Evolutionary conservation across 2,888 invertebrate genomes (phyloP), one percentile per base, ranked within the genome.

Genomic region (Campopleginae sp.): DNA sequence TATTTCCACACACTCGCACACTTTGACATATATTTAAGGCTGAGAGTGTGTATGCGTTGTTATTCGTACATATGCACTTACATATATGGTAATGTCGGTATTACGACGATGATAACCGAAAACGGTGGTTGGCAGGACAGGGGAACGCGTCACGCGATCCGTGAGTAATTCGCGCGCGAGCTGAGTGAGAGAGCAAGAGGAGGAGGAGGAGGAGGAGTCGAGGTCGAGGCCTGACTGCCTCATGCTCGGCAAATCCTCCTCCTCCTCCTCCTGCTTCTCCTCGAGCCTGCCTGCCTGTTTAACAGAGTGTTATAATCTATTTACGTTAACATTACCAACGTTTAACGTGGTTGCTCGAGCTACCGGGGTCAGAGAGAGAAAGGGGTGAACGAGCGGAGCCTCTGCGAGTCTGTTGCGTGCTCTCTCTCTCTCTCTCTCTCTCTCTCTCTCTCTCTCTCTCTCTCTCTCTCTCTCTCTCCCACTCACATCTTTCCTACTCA

Each of bases 241-340:
- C 82, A 70, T 80, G 82, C 78, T 82, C 75, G 86, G 80, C 87
- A 80, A 80, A 83, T 86, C 87, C 87, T 84, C 87, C 87, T 86
- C 46, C 48, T 63, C 63, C 48, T 72, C 42, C 71, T 63, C 63
- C 48, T 72, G 27, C 71, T 42, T 31, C 23, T 33, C 31, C 33
- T 33, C 66, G 87, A 88, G 90, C 89, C 91, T 91, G 91, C 90
- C 91, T 91, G 92, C 91, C 92, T 93, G 93, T 93, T 93, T 93
- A 93, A 93, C 93, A 93, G 93, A 93, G 93, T 93, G 93, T 93
- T 93, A 93, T 93, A 93, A 93, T 93, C 93, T 93, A 93, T 93
- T 93, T 93, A 93, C 93, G 93, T 93, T 93, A 93, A 93, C 93
- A 93, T 93, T 93, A 93, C 92, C 93, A 93, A 92, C 93, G 92